These are phyloP conservation scores for Epizoanthus stellaris DNA, from an alignment of 92 coral and sea anemone genomes.

Conservation along the genomic window DNA sequence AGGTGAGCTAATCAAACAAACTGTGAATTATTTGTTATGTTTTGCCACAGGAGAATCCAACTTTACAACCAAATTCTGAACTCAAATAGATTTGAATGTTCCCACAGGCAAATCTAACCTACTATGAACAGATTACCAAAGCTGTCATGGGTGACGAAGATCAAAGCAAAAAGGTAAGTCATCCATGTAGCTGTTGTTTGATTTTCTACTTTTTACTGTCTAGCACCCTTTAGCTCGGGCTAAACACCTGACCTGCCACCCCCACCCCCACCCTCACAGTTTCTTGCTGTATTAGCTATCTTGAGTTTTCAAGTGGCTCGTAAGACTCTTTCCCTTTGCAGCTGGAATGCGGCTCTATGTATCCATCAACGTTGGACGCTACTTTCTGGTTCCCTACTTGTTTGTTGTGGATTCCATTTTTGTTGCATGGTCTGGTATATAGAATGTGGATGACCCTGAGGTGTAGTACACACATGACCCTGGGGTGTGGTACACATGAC, in stretches of 20 bases:
- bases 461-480: neutral
- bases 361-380: too few species aligned
- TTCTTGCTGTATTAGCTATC: too few species aligned
- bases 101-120: constrained; percentile 63
- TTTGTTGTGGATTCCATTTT: too few species aligned
- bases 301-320: too few species aligned
- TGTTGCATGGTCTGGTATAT: too few species aligned
- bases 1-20: constrained; percentile 16
- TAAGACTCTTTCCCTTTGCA: too few species aligned
- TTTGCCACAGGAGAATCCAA: neutral
- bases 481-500: neutral
- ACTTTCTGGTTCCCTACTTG: too few species aligned
- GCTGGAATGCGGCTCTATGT: too few species aligned
- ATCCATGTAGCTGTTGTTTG: too few species aligned
- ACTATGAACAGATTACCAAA: constrained; percentile 82
- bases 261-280: too few species aligned
- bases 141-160: constrained; percentile 79
- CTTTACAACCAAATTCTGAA: neutral
- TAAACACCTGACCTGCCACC: neutral
- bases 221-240: too few species aligned
- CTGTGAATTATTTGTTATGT: neutral
- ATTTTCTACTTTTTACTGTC: too few species aligned
- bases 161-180: constrained; percentile 67
- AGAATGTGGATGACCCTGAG: neutral
- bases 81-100: neutral